Evolutionary conservation across 2,797 vertebrate species (phyloP), one percentile per base, ranked within the genome.

Genomic region (Semotilus atromaculatus): DNA sequence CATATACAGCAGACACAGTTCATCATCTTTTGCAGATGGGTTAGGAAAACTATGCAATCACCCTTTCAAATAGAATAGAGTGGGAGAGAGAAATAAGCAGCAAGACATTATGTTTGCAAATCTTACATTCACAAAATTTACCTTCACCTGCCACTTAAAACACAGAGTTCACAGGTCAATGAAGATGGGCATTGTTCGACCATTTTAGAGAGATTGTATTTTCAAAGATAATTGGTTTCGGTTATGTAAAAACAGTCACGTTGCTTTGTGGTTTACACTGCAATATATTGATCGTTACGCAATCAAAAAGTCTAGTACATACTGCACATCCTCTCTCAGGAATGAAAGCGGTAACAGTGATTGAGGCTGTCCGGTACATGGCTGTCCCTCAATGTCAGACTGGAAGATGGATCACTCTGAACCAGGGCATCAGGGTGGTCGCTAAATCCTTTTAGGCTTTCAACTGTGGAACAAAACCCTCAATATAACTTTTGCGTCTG

Each of bases 161-260:
- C 2, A 31, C 18, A 51, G 1, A 14, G 67, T 18, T 8, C 75
- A 60, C 36, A 40, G 14, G 62, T 14, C 43, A 78, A 78, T 64
- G 75, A 78, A 62, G n/a, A 78, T 34, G 19, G 71, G 31, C 45
- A 18, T 21, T 36, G 45, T 68, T n/a, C 34, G 11, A 43, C 51
- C 26, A 60, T 72, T 45, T 51, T 72, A 70, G 45, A 38, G 48
- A 55, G 51, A 62, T 64, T 64, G 71, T 36, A 45, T 38, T 62
- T 45, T 74, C 16, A 74, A 36, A 67, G 58, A 51, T 75, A 83
- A 83, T 74, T 76, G 60, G 62, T 53, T 66, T 67, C n/a, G 55
- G 36, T 67, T n/a, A 66, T 2, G 71, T 36, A 75, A 76, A 64
- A 67, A 51, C 13, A 7, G 7, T 2, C 16, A 34, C 4, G n/a